phyloP scores from a whole-genome alignment of 1,140 invertebrate species.

The Armadillidium nasatum region DNA sequence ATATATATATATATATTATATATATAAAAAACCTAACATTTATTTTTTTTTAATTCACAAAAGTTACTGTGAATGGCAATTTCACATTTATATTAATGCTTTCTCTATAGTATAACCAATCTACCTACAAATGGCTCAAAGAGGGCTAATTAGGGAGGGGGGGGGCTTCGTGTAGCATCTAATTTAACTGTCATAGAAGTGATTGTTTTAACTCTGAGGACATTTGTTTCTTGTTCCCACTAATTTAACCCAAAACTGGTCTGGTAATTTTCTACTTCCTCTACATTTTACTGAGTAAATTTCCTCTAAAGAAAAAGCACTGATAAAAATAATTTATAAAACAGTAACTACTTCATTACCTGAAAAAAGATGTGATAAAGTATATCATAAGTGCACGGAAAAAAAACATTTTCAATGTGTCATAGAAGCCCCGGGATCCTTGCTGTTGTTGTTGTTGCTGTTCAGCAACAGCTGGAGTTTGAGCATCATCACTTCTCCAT shows the following conservation, averaged over 20 bases:
- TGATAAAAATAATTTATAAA: background rate
- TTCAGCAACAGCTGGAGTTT: background rate
- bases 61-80: no score
- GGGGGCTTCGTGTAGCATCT: no score
- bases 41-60: no score
- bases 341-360: slow-evolving; percentile 49
- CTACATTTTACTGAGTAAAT: background rate
- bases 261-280: background rate
- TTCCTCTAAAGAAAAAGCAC: background rate
- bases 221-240: no score
- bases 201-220: no score
- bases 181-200: no score
- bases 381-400: slow-evolving; percentile 87
- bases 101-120: no score
- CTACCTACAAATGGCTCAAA: no score
- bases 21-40: slow-evolving; percentile 21
- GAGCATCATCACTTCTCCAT: no score
- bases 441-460: slow-evolving; percentile 32
- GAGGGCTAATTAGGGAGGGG: no score
- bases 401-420: slow-evolving; percentile 73
- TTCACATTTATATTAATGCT: no score
- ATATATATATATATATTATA: no score
- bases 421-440: slow-evolving; percentile 57
- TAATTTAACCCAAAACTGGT: background rate
- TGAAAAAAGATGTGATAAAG: slow-evolving; percentile 86